These are phyloP conservation scores for Enoplolaimus lenunculus DNA, from an alignment of 2,888 invertebrate species.

Conservation along the genomic window DNA sequence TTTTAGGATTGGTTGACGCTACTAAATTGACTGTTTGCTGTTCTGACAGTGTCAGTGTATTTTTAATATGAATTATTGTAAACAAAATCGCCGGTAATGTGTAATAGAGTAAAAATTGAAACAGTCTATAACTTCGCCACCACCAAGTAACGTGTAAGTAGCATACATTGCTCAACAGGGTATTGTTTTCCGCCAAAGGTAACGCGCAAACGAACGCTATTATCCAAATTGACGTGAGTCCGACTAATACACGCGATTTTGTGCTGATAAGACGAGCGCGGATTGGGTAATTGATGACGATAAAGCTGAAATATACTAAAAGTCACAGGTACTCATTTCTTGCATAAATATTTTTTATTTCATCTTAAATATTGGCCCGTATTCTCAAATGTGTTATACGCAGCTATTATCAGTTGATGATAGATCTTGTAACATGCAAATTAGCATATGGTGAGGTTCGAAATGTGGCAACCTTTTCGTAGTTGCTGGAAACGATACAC, in stretches of 20 bases:
- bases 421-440: too few species aligned
- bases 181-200: slow-evolving; percentile 25
- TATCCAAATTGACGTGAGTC: slow-evolving; percentile 26
- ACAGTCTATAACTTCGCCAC: neutral
- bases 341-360: too few species aligned
- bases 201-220: slow-evolving; percentile 29
- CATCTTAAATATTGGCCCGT: too few species aligned
- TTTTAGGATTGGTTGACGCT: neutral
- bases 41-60: neutral
- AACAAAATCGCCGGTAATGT: neutral
- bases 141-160: neutral
- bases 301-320: slow-evolving; percentile 33
- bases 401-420: too few species aligned
- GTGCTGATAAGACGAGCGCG: slow-evolving; percentile 12
- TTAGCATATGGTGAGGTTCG: too few species aligned
- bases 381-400: too few species aligned
- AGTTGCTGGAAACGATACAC: too few species aligned
- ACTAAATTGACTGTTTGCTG: neutral
- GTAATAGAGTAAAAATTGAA: neutral
- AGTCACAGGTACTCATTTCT: too few species aligned
- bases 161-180: neutral
- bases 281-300: slow-evolving; percentile 37
- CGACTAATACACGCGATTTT: neutral
- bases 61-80: neutral
- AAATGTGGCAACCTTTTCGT: too few species aligned